Percentiles rank a stretch among this genome's conserved stretches.
Evolutionary conservation across 2,113 vertebrate genomes (phyloP).

Genomic region (Pangasianodon gigas): DNA sequence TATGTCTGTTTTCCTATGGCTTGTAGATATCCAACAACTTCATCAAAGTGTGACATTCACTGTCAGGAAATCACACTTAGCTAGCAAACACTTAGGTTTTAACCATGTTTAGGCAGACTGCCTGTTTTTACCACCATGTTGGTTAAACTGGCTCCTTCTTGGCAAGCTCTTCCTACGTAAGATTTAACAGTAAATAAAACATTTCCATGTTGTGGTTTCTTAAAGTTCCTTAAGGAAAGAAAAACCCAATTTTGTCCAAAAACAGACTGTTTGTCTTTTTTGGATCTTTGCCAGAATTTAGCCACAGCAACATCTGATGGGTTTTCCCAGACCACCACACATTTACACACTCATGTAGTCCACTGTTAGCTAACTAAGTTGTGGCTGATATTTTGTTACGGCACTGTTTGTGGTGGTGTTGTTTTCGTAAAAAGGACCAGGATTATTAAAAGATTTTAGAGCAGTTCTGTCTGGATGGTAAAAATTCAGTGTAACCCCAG

Average conservation of each 20-base stretch:
- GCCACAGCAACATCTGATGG: neutral
- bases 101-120: too few species aligned
- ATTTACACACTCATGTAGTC: neutral
- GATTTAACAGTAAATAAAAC: neutral
- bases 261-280: neutral
- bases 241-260: neutral
- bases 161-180: too few species aligned
- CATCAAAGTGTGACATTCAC: neutral
- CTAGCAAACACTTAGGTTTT: too few species aligned
- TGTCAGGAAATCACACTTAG: neutral
- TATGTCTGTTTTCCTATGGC: neutral
- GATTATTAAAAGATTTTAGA: neutral
- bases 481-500: neutral
- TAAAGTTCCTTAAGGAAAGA: neutral
- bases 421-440: neutral
- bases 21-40: neutral
- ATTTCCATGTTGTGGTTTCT: neutral
- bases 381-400: neutral
- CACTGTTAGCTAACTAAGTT: neutral
- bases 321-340: neutral
- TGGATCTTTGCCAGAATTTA: neutral
- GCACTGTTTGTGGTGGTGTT: neutral
- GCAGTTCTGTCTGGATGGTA: neutral
- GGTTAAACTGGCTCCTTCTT: too few species aligned
- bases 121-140: too few species aligned